Evolutionary conservation across 1,140 invertebrate genomes (phyloP).

Genomic region (Chionoecetes opilio): DNA sequence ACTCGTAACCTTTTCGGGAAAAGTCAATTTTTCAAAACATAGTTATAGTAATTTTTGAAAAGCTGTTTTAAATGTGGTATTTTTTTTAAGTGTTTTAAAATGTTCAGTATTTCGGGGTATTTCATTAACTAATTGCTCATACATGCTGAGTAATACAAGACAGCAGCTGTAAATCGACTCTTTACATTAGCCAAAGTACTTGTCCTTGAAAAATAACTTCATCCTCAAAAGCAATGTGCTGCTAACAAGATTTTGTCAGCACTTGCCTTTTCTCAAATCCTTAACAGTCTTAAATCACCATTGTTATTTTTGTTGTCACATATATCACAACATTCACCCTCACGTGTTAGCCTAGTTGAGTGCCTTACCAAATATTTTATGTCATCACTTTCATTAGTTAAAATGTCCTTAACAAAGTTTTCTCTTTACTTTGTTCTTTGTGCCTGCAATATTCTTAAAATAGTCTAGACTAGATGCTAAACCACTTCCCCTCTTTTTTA

Average conservation of each 20-base stretch:
- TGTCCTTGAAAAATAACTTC: conserved; percentile 57
- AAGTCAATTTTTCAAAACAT: too few relatives aligned
- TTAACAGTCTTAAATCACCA: conserved; percentile 56
- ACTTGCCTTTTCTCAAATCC: conserved; percentile 51
- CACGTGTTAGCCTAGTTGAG: conserved; percentile 31
- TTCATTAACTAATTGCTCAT: conserved; percentile 55
- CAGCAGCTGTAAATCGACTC: conserved; percentile 56
- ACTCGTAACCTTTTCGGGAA: too few relatives aligned
- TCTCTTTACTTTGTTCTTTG: conserved; percentile 34
- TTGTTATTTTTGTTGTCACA: conserved; percentile 44
- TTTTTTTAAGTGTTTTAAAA: neutral
- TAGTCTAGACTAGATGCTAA: conserved; percentile 43
- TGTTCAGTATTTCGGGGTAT: neutral
- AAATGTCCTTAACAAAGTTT: conserved; percentile 23
- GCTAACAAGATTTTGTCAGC: conserved; percentile 54
- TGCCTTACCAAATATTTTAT: conserved; percentile 46
- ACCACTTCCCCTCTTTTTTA: conserved; percentile 48
- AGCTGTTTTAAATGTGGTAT: too few relatives aligned
- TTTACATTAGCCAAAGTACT: conserved; percentile 56
- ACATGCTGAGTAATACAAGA: conserved; percentile 55
- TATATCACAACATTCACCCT: conserved; percentile 3
- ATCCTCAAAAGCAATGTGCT: conserved; percentile 54
- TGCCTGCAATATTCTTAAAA: too few relatives aligned
- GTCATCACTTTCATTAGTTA: conserved; percentile 38
- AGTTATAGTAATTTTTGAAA: too few relatives aligned